Evolutionary conservation across 2,113 vertebrate species (phyloP).

Genomic region (Rhineura floridana): DNA sequence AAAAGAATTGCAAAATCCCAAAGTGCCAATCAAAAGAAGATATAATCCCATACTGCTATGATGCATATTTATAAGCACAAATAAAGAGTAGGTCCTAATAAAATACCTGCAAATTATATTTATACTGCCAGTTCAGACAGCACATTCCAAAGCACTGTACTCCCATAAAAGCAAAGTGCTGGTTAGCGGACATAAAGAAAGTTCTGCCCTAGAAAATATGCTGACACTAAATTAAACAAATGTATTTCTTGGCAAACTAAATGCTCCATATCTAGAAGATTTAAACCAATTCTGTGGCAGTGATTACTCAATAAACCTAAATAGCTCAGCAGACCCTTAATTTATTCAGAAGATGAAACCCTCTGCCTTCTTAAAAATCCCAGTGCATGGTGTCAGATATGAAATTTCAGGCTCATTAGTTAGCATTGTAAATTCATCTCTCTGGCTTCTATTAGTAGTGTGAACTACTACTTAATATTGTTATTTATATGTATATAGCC

Average conservation of each 20-base stretch:
- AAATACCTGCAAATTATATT: background rate
- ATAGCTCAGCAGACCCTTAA: background rate
- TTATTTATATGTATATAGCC: too few species aligned
- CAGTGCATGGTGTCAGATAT: background rate
- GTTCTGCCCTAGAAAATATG: conserved; percentile 21
- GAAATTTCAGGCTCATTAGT: background rate
- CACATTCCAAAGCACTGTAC: background rate
- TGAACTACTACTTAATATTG: background rate
- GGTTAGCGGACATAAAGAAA: background rate
- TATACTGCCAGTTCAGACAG: background rate
- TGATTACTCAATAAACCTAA: conserved; percentile 5
- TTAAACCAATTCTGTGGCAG: background rate
- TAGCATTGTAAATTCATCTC: background rate
- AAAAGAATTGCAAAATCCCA: conserved; percentile 27
- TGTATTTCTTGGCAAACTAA: background rate
- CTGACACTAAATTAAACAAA: conserved; percentile 16
- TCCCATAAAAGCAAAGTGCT: conserved; percentile 25
- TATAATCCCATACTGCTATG: conserved; percentile 11
- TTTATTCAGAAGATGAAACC: background rate
- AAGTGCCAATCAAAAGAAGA: conserved; percentile 11
- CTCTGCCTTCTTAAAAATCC: background rate
- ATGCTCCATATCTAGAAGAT: background rate
- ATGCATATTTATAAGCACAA: conserved; percentile 11
- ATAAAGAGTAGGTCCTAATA: conserved; percentile 10
- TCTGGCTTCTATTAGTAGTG: background rate